A percentile compares a stretch with the other conserved stretches of the same genome.
phyloP scores from a whole-genome alignment of 2,888 invertebrate genomes.

The Lycocerus yunnanus region DNA sequence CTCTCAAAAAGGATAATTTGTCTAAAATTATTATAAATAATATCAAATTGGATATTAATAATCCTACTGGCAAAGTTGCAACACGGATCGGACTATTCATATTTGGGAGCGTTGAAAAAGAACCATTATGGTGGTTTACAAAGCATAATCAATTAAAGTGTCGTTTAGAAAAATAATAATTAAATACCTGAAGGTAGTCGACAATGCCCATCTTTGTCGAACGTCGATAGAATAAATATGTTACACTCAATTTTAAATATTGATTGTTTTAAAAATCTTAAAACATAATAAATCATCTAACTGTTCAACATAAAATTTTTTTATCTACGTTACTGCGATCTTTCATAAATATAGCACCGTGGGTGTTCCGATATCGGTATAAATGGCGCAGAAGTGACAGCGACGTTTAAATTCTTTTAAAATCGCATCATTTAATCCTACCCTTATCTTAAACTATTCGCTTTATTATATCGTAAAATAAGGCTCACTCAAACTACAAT shows the following conservation, averaged over 20 bases:
- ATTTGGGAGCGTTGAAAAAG: neutral
- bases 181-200: neutral
- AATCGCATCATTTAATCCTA: conserved; percentile 35
- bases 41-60: neutral
- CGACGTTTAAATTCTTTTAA: conserved; percentile 33
- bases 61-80: neutral
- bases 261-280: neutral
- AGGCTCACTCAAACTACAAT: conserved; percentile 17
- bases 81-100: neutral
- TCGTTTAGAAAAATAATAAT: neutral
- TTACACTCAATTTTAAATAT: neutral
- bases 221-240: neutral
- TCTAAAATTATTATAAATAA: neutral
- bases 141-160: neutral
- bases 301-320: neutral
- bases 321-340: neutral
- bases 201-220: neutral
- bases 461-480: conserved; percentile 11
- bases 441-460: conserved; percentile 10
- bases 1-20: neutral
- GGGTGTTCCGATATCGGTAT: conserved; percentile 28
- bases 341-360: conserved; percentile 25
- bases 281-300: conserved; percentile 1
- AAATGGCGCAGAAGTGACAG: conserved; percentile 34
- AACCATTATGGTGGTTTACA: neutral